Evolutionary conservation across 2,113 vertebrate species (phyloP).

Genomic region (Globicephala melas): DNA sequence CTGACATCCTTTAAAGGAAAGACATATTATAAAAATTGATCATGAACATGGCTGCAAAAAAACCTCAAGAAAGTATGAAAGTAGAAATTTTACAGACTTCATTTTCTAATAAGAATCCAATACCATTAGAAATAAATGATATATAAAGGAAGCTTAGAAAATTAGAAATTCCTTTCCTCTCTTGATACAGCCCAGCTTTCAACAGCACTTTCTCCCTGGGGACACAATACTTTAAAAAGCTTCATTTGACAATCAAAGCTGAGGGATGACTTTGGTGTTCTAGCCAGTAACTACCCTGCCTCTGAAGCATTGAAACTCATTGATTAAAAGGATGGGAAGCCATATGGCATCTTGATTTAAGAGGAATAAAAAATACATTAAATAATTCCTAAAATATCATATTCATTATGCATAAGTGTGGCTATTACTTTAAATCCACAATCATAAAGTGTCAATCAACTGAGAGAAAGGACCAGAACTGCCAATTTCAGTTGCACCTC

Average conservation of each 20-base stretch:
- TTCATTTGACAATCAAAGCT: slow-evolving; percentile 67
- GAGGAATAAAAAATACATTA: slow-evolving; percentile 71
- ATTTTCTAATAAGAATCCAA: slow-evolving; percentile 56
- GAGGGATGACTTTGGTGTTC: slow-evolving; percentile 54
- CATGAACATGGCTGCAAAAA: background rate
- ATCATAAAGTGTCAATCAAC: slow-evolving; percentile 33
- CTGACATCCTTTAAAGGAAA: slow-evolving; percentile 29
- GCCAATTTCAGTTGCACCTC: background rate
- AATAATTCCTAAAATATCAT: slow-evolving; percentile 64
- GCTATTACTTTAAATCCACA: slow-evolving; percentile 47
- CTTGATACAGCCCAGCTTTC: slow-evolving; percentile 55
- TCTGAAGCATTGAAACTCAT: slow-evolving; percentile 50
- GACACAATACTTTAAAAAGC: slow-evolving; percentile 57
- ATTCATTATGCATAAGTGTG: slow-evolving; percentile 64
- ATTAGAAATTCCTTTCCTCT: slow-evolving; percentile 62
- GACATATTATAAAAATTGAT: slow-evolving; percentile 6
- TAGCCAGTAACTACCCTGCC: slow-evolving; percentile 47
- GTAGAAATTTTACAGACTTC: background rate
- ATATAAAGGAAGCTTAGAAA: slow-evolving; percentile 52
- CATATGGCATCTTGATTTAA: slow-evolving; percentile 67
- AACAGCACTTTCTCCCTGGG: slow-evolving; percentile 47
- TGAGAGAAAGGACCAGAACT: background rate
- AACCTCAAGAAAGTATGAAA: slow-evolving; percentile 46
- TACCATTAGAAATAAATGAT: slow-evolving; percentile 59
- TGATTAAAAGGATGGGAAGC: slow-evolving; percentile 71